Base-by-base conservation (phyloP, 2,797 vertebrate genomes). In the Eutrigla gurnardus region DNA sequence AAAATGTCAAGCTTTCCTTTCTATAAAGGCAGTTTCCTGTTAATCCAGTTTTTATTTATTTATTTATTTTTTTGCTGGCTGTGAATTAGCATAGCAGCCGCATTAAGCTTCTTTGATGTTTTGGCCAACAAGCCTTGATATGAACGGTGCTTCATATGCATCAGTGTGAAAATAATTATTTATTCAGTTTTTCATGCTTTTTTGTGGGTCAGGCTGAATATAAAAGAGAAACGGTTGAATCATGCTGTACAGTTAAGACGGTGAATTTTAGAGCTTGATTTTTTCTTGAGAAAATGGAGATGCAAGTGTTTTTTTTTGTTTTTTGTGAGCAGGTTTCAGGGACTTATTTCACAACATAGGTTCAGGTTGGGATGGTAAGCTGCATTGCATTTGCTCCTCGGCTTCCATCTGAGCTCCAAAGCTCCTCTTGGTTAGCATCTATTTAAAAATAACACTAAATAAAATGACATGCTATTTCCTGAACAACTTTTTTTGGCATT, bases 41-140 rank as follows among this genome's bases (percentile, higher is more conserved):
- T 59, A 40, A 71, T 58, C 61, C 75, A 12, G 25, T 25, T 25
- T 25, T 25, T n/a, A n/a, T n/a, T 1, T 25, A 1, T 25, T 25
- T 25, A 2, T 25, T 25, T 1, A 1, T 25, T 14, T 85, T 63
- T 46, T 33, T 53, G 53, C 69, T 69, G 54, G 49, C 54, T 86
- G 63, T 64, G 70, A 88, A 86, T 88, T 40, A 85, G 78, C 39
- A 12, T 32, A 0, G 60, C 43, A 14, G 65, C 53, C 43, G 50
- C 59, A 36, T 46, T 71, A 35, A 67, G 79, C 75, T 7, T 53
- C 83, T 92, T 89, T 91, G 86, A 92, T 91, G 75, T 79, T 43
- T 55, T 70, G 69, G 58, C 73, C 84, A 47, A 52, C 61, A 18
- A 58, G 78, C 86, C 89, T 90, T 90, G 79, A 89, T 90, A 84